Evolutionary conservation across 2,113 vertebrate genomes (phyloP).

Genomic region (Epinephelus moara): DNA sequence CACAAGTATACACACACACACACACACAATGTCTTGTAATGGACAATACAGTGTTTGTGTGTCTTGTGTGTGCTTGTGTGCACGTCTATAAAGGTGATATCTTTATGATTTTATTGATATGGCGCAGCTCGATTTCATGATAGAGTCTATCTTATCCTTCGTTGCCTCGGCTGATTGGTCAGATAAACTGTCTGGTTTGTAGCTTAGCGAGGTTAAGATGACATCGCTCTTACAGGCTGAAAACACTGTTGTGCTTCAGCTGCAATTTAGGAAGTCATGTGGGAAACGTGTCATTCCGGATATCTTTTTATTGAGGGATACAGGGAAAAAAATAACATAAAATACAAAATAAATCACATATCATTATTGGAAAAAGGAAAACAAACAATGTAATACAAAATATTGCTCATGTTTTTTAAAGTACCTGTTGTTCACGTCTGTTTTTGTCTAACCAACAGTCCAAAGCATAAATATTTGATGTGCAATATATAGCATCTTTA

Average conservation of each 20-base stretch:
- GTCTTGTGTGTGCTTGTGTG: not conserved
- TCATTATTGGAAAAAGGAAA: too few species aligned
- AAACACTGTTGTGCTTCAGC: not conserved
- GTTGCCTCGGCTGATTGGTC: not conserved
- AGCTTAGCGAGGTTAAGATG: not conserved
- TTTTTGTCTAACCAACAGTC: too few species aligned
- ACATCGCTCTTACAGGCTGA: not conserved
- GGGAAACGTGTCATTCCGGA: not conserved
- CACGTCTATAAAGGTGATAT: conserved; percentile 14
- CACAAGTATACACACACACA: not conserved
- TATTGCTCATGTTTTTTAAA: too few species aligned
- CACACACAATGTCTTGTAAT: not conserved
- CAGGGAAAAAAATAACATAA: not conserved
- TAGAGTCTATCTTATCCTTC: conserved; percentile 52
- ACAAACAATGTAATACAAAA: too few species aligned
- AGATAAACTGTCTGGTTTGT: conserved; percentile 39
- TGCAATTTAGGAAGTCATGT: not conserved
- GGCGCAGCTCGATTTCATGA: conserved; percentile 13
- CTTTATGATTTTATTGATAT: conserved; percentile 64
- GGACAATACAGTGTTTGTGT: not conserved
- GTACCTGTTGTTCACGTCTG: too few species aligned
- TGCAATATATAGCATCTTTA: too few species aligned
- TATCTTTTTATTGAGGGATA: too few species aligned
- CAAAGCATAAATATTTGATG: too few species aligned
- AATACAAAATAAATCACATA: not conserved